phyloP scores from a whole-genome alignment of 1,140 invertebrate species.

The Neodiprion fabricii region DNA sequence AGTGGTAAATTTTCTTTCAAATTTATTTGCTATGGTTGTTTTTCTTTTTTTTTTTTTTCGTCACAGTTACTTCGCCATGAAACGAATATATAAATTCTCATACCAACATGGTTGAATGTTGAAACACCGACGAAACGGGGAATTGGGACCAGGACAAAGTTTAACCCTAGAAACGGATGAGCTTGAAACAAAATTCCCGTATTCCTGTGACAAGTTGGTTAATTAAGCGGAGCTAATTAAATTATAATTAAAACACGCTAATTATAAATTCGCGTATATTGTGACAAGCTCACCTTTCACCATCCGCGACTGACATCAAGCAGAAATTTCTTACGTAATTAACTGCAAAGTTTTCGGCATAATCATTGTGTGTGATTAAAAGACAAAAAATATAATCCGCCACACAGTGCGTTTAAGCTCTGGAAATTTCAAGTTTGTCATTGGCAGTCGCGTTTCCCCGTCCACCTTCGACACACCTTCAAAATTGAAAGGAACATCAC shows the following conservation, averaged over 20 bases:
- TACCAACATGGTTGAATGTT: conserved; percentile 8
- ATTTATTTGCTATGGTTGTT: too few species aligned
- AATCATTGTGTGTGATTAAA: too few species aligned
- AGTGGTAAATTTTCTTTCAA: neutral
- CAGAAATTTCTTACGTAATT: neutral
- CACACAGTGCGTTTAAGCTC: neutral
- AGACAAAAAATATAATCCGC: too few species aligned
- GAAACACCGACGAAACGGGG: neutral
- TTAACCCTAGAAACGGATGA: neutral
- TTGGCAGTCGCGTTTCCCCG: neutral
- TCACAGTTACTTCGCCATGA: neutral
- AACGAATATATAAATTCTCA: too few species aligned
- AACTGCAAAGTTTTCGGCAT: neutral
- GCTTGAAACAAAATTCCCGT: neutral
- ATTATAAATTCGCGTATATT: neutral
- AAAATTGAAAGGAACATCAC: conserved; percentile 1
- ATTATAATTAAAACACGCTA: neutral
- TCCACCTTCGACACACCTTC: conserved; percentile 1
- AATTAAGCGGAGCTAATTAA: neutral
- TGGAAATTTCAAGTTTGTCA: neutral
- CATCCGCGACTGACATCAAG: neutral
- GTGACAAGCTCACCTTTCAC: neutral
- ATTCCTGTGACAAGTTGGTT: neutral
- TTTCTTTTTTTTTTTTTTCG: neutral
- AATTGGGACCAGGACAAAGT: neutral